phyloP scores from a whole-genome alignment of 1,140 invertebrate species.

The Drosophila lini region DNA sequence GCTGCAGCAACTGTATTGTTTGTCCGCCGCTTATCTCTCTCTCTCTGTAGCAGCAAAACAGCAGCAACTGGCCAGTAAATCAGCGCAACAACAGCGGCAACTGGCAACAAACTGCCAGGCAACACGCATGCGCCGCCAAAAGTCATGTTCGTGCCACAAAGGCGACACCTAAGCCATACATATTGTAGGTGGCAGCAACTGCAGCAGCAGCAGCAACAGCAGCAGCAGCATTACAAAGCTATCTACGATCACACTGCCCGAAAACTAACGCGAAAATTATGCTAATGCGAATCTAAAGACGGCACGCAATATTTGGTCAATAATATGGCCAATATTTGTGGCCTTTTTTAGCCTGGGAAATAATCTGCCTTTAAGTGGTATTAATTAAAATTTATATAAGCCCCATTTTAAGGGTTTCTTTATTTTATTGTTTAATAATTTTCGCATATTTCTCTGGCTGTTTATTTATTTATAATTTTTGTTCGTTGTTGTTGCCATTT shows the following conservation, averaged over 20 bases:
- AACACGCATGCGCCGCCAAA: constrained; percentile 82
- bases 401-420: background rate
- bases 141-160: constrained; percentile 81
- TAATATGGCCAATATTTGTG: constrained; percentile 2
- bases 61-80: constrained; percentile 57
- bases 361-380: background rate
- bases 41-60: constrained; percentile 30
- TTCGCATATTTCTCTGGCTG: constrained; percentile 34
- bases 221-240: constrained; percentile 31
- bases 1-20: constrained; percentile 75
- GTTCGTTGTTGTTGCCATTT: constrained; percentile 18
- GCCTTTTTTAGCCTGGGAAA: background rate
- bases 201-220: constrained; percentile 15
- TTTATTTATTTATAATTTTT: constrained; percentile 19
- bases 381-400: too few species aligned
- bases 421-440: constrained; percentile 63
- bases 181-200: constrained; percentile 77
- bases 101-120: constrained; percentile 78
- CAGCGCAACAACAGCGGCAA: constrained; percentile 59
- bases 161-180: constrained; percentile 78
- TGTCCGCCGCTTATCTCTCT: constrained; percentile 64
- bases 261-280: constrained; percentile 45
- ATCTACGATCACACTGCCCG: constrained; percentile 35
- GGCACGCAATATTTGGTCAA: constrained; percentile 30
- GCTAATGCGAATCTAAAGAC: constrained; percentile 19